Evolutionary conservation across 2,888 invertebrate species (phyloP).

Genomic region (Catocala fraxini): DNA sequence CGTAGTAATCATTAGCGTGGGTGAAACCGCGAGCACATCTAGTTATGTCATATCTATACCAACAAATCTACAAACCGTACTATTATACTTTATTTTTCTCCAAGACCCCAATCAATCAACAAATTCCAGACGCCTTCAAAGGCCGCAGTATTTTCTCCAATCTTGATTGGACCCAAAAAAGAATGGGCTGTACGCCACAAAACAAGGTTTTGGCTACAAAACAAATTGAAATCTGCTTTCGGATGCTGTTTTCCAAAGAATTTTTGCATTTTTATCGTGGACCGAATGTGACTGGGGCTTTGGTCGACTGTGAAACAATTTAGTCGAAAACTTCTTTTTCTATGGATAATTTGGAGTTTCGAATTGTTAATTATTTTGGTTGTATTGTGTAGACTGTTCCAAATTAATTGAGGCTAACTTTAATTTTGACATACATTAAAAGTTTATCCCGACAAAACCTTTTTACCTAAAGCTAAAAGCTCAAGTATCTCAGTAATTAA

Average conservation of each 20-base stretch:
- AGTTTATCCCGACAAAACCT: background rate
- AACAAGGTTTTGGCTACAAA: constrained; percentile 89
- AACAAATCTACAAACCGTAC: background rate
- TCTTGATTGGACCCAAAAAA: constrained; percentile 12
- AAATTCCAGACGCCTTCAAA: constrained; percentile 1
- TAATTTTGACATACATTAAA: background rate
- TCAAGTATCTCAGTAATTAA: too few species aligned
- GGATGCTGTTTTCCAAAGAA: constrained; percentile 4
- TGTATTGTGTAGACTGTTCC: constrained; percentile 5
- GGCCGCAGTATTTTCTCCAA: constrained; percentile 7
- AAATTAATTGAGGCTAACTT: background rate
- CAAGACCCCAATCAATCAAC: constrained; percentile 7
- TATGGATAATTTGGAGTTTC: constrained; percentile 1
- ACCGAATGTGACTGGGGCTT: constrained; percentile 92
- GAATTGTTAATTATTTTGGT: constrained; percentile 5
- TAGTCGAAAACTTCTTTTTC: constrained; percentile 8
- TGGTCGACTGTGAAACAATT: constrained; percentile 92
- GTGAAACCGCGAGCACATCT: too few species aligned
- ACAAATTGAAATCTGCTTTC: constrained; percentile 89
- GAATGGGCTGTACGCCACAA: constrained; percentile 8
- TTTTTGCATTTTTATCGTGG: constrained; percentile 56
- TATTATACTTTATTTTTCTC: background rate
- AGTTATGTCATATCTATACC: background rate
- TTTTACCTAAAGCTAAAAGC: too few species aligned
- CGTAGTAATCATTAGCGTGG: too few species aligned